Evolutionary conservation across 2,113 vertebrate genomes (phyloP), one percentile per base, ranked within the genome.

Genomic region (Eurypyga helias): DNA sequence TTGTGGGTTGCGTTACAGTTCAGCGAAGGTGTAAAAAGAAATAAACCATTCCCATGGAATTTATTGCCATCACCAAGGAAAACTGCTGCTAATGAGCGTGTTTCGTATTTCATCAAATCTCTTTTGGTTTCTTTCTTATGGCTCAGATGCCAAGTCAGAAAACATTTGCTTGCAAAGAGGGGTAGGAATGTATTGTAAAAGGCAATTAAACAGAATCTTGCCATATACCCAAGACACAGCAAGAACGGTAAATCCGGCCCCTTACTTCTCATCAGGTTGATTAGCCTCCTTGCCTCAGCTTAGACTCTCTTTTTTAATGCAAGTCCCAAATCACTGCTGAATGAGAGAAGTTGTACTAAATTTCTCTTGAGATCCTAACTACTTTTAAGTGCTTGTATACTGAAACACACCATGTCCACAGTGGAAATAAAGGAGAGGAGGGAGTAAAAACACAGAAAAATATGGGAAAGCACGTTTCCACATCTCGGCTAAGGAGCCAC

Each of bases 101-200:
- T 96, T 98, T 98, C 93, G 61, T 92, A 96, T 98, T 98, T 98
- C 92, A 93, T n/a, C 46, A 97, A 95, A 96, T 91, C 94, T 98
- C 91, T 96, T 96, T 86, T 96, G 86, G 70, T 96, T 97, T 96
- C 93, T 70, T 96, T 85, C 87, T 91, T 93, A 81, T 45, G 78
- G 93, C 86, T 97, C 90, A 97, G 94, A 80, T 96, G 91, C 83
- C 86, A 96, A 96, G 67, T 92, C 83, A 97, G 69, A 91, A 95
- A 94, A 92, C 20, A 36, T 81, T 66, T 94, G 77, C 87, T 55
- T 92, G 49, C 31, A 88, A 85, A 96, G 76, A 48, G 52, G 38
- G 54, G 14, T 57, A 85, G 55, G 77, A 67, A 89, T 61, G 43
- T 60, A 89, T 95, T 92, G 85, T 43, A 92, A 94, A 83, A 95